Base-by-base conservation (phyloP, 2,113 vertebrate species). In the Hypomesus transpacificus region DNA sequence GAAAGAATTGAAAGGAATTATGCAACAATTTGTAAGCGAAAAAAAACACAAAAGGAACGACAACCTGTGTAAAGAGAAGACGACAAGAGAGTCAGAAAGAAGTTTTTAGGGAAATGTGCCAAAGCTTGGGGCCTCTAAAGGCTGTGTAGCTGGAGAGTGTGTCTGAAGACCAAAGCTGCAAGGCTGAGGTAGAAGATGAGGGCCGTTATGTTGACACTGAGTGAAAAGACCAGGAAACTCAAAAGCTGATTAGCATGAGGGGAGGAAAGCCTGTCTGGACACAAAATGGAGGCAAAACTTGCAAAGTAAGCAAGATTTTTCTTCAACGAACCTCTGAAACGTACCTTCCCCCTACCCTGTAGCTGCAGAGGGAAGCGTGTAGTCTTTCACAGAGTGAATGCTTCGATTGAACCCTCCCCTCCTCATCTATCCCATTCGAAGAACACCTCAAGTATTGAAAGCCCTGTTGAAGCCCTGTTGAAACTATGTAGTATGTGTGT, bases 191-290 rank as follows among this genome's bases (percentile, higher is more conserved):
- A 46, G 3, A 50, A 57, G 53, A 50, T 24, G 20, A 14, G 21
- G 8, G 14, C 34, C 53, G 66, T 26, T n/a, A 28, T 22, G 46
- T 60, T 60, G 6, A 57, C 21, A 31, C 34, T 11, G 22, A 17
- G 62, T 20, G 50, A 34, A 57, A 57, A 68, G 26, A 56, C 53
- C 1, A 46, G 54, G 57, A 60, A 22, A 70, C 68, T 50, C 14
- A 4, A 39, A 60, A 50, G 68, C 34, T 50, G 39, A 60, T 70
- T 70, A 59, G 20, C 68, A 51, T 22, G 14, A 57, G 14, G 11
- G 20, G 3, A 39, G 14, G 21, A 39, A 39, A 50, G 39, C n/a
- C n/a, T 66, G n/a, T 52, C 16, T 22, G 46, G 22, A 46, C 39
- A 46, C 39, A 46, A 46, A 46, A 20, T 46, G 68, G 31, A 16